Evolutionary conservation across 2,113 vertebrate species (phyloP).

Genomic region (Alexandromys fortis): DNA sequence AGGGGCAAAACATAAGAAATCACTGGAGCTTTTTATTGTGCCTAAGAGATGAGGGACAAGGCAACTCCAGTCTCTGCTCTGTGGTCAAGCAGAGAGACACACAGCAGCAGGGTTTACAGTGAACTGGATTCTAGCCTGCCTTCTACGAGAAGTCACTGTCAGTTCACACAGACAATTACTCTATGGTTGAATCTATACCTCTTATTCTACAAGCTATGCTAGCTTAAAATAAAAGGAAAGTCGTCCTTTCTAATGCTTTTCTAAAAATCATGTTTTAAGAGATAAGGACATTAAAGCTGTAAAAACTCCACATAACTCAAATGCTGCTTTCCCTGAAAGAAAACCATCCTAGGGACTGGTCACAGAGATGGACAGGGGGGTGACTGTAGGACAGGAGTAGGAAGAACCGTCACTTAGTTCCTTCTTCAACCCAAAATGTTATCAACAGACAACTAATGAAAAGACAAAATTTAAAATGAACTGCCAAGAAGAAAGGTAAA

Average conservation of each 20-base stretch:
- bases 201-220: neutral
- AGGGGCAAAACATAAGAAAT: conserved; percentile 23
- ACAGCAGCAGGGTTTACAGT: neutral
- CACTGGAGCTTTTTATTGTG: conserved; percentile 18
- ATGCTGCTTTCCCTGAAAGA: neutral
- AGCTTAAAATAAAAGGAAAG: conserved; percentile 17
- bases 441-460: neutral
- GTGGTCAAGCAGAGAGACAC: neutral
- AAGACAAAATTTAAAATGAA: neutral
- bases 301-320: neutral
- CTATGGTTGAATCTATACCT: neutral
- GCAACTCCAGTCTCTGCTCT: neutral
- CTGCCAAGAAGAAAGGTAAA: conserved; percentile 1
- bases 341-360: neutral
- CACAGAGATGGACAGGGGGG: neutral
- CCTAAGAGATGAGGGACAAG: neutral
- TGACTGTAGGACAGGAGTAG: neutral
- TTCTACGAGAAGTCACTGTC: neutral
- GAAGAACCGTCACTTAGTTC: neutral
- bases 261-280: conserved; percentile 20
- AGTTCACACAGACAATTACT: neutral
- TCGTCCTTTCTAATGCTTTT: neutral
- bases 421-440: neutral
- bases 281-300: neutral
- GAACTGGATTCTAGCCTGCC: neutral